phyloP scores from a whole-genome alignment of 2,888 invertebrate genomes.

The Cephus nigrinus region DNA sequence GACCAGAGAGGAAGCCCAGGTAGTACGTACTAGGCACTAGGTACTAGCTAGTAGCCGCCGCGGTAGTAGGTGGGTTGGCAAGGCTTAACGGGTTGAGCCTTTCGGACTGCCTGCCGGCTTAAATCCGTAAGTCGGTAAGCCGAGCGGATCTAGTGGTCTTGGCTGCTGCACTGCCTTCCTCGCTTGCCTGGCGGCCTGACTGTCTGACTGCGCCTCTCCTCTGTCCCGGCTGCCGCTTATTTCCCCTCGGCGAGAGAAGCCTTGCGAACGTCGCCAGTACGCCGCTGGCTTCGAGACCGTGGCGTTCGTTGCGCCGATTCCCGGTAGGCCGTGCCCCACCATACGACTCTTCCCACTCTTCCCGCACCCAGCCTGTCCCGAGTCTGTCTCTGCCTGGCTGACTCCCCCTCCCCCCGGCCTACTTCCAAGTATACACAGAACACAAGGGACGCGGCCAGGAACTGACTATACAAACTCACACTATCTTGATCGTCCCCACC shows the following conservation, averaged over 20 bases:
- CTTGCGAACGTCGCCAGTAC: constrained; percentile 13
- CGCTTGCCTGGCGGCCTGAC: constrained; percentile 57
- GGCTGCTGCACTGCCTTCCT: constrained; percentile 48
- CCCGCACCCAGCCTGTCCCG: constrained; percentile 13
- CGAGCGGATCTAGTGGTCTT: constrained; percentile 62
- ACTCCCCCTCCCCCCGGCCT: not conserved
- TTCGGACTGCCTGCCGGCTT: constrained; percentile 64
- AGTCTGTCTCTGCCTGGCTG: not conserved
- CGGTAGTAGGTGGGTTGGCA: constrained; percentile 20
- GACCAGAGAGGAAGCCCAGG: constrained; percentile 22
- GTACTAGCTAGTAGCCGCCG: constrained; percentile 10
- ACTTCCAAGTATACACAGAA: not conserved
- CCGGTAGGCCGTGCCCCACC: constrained; percentile 29
- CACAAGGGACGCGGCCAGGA: not conserved
- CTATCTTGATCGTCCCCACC: not conserved
- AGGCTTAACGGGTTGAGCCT: constrained; percentile 62
- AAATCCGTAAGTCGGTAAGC: constrained; percentile 64
- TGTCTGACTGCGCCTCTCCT: constrained; percentile 60
- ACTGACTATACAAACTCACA: not conserved
- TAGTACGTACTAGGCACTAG: constrained; percentile 41
- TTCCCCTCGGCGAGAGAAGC: constrained; percentile 32
- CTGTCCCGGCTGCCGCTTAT: constrained; percentile 52
- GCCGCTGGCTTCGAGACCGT: constrained; percentile 13
- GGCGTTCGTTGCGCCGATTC: constrained; percentile 31
- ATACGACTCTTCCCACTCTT: constrained; percentile 52